A percentile compares a stretch with the other conserved stretches of the same genome.
These are phyloP conservation scores for Steromphala cineraria DNA, from an alignment of 2,888 invertebrate genomes.

Conservation along the genomic window DNA sequence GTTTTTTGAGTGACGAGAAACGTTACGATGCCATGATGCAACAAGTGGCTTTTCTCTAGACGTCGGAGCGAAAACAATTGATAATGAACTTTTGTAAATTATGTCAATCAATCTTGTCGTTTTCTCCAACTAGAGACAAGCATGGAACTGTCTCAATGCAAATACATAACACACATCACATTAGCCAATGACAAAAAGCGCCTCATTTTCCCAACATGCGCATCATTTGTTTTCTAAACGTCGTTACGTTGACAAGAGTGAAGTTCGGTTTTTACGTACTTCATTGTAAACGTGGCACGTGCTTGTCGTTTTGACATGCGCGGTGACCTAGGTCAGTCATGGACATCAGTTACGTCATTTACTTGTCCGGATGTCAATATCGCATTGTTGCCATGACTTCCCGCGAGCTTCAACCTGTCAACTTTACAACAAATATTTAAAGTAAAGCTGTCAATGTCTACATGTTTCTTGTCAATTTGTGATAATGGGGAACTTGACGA, in stretches of 20 bases:
- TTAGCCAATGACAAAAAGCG: neutral
- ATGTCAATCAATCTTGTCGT: conserved; percentile 13
- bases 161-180: conserved; percentile 16
- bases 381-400: neutral
- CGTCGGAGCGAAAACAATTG: neutral
- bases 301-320: neutral
- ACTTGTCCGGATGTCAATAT: neutral
- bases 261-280: neutral
- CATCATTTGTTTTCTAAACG: neutral
- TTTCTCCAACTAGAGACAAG: neutral
- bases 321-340: neutral
- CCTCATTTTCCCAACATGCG: neutral
- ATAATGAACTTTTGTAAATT: neutral
- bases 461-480: no score
- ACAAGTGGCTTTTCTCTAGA: neutral
- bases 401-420: no score
- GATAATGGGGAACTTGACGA: no score
- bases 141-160: neutral
- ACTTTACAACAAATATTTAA: no score
- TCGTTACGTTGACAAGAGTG: neutral
- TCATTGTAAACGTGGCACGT: neutral
- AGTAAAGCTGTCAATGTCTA: no score
- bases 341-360: neutral
- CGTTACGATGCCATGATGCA: neutral
- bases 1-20: no score